These are phyloP conservation scores for Achlya flavicornis DNA, from an alignment of 2,888 invertebrate species.

Conservation along the genomic window DNA sequence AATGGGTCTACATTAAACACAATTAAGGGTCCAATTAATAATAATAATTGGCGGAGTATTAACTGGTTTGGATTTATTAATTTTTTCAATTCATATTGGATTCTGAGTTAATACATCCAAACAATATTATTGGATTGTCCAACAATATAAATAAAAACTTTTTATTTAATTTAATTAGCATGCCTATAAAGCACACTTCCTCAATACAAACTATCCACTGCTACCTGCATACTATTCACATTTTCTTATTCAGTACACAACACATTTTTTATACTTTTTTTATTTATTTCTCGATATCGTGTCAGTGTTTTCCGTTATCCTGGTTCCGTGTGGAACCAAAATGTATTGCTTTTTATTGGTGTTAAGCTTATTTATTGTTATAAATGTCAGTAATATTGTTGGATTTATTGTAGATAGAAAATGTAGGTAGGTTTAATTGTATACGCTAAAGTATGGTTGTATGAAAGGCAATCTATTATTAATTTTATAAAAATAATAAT, in stretches of 20 bases:
- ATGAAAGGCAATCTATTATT: slow-evolving; percentile 11
- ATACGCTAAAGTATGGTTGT: slow-evolving; percentile 17
- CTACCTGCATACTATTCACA: slow-evolving; percentile 43
- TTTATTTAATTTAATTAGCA: slow-evolving; percentile 52
- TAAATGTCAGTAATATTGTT: slow-evolving; percentile 38
- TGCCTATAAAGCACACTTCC: slow-evolving; percentile 48
- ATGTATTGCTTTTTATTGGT: slow-evolving; percentile 40
- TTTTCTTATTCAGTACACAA: slow-evolving; percentile 37
- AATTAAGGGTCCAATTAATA: not conserved
- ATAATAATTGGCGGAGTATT: too few relatives aligned
- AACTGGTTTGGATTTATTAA: too few relatives aligned
- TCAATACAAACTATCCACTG: slow-evolving; percentile 38
- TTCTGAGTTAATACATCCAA: not conserved
- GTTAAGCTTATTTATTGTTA: slow-evolving; percentile 43
- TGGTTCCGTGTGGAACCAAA: slow-evolving; percentile 21
- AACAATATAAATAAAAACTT: slow-evolving; percentile 21
- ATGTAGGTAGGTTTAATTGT: slow-evolving; percentile 35
- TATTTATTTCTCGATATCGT: slow-evolving; percentile 37
- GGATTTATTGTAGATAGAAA: slow-evolving; percentile 44
- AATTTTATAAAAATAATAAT: not conserved
- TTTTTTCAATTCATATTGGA: not conserved
- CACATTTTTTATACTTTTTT: not conserved
- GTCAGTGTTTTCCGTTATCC: slow-evolving; percentile 36
- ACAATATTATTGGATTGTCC: not conserved
- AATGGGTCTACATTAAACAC: slow-evolving; percentile 67